A percentile compares a stretch with the other conserved stretches of the same genome.
phyloP scores from a whole-genome alignment of 2,888 invertebrate genomes.

The Tromatobia lineatoria region DNA sequence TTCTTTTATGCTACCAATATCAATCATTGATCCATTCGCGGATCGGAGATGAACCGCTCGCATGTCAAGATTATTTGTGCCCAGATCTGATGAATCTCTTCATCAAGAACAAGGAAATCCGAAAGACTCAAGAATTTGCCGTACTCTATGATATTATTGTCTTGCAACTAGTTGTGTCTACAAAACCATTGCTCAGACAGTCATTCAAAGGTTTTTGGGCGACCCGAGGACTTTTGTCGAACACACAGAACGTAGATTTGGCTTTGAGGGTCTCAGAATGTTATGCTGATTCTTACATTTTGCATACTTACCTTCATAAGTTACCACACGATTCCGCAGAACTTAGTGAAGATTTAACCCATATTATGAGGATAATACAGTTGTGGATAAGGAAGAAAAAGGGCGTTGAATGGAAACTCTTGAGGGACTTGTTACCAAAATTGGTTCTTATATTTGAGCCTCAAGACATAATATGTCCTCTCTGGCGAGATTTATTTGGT shows the following conservation, averaged over 20 bases:
- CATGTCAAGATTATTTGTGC: not conserved
- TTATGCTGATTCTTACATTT: conserved; percentile 72
- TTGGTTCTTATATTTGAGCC: conserved; percentile 67
- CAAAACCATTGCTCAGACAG: conserved; percentile 61
- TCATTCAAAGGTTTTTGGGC: conserved; percentile 71
- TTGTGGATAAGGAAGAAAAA: conserved; percentile 71
- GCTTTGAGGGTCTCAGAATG: conserved; percentile 74
- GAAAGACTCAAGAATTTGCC: conserved; percentile 45
- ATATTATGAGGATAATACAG: conserved; percentile 65
- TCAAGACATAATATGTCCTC: conserved; percentile 57
- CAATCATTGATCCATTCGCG: conserved; percentile 63
- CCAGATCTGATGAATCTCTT: conserved; percentile 50
- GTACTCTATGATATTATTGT: conserved; percentile 75
- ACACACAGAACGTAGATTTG: conserved; percentile 40
- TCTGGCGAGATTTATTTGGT: conserved; percentile 49
- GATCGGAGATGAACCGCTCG: not conserved
- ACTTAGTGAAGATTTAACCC: not conserved
- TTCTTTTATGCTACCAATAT: conserved; percentile 76
- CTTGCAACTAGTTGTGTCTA: conserved; percentile 73
- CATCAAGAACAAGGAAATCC: not conserved
- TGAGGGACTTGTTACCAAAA: conserved; percentile 76
- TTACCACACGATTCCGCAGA: not conserved
- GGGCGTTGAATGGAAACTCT: conserved; percentile 72
- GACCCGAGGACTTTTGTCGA: conserved; percentile 33
- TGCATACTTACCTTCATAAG: conserved; percentile 66